A percentile compares a stretch with the other conserved stretches of the same genome.
phyloP scores from a whole-genome alignment of 1,140 invertebrate genomes.

The Drosophila micromelanica region DNA sequence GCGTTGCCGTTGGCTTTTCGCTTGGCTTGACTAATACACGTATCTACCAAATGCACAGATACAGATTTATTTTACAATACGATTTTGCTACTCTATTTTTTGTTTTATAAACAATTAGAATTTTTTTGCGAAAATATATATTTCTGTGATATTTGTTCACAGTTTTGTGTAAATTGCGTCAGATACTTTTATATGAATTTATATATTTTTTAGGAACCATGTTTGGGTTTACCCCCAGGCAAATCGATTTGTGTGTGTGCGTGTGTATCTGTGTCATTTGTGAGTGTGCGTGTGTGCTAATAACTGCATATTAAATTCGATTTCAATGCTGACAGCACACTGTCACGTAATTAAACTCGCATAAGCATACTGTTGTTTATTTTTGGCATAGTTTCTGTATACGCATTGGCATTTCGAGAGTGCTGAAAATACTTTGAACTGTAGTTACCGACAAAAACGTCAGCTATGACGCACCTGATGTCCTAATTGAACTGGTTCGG shows the following conservation, averaged over 20 bases:
- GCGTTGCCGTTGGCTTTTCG: conserved; percentile 56
- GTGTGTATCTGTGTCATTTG: conserved; percentile 63
- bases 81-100: conserved; percentile 49
- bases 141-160: conserved; percentile 39
- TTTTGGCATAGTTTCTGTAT: conserved; percentile 35
- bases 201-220: conserved; percentile 35
- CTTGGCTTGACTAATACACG: conserved; percentile 34
- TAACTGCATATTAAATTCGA: conserved; percentile 74
- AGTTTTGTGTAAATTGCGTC: conserved; percentile 72
- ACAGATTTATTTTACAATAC: not conserved
- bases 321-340: conserved; percentile 69
- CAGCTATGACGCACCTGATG: conserved; percentile 26
- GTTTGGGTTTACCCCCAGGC: conserved; percentile 35
- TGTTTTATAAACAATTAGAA: conserved; percentile 43
- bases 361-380: conserved; percentile 54
- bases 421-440: conserved; percentile 41
- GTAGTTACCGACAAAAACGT: conserved; percentile 12
- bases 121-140: conserved; percentile 44
- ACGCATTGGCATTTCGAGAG: conserved; percentile 65
- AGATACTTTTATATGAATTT: conserved; percentile 28
- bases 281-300: conserved; percentile 39
- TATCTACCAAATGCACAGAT: conserved; percentile 50
- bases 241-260: conserved; percentile 12
- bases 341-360: conserved; percentile 78
- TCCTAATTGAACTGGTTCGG: conserved; percentile 15